Conservation (phyloP, 2,113 vertebrate species). For the Asarcornis scutulata region DNA sequence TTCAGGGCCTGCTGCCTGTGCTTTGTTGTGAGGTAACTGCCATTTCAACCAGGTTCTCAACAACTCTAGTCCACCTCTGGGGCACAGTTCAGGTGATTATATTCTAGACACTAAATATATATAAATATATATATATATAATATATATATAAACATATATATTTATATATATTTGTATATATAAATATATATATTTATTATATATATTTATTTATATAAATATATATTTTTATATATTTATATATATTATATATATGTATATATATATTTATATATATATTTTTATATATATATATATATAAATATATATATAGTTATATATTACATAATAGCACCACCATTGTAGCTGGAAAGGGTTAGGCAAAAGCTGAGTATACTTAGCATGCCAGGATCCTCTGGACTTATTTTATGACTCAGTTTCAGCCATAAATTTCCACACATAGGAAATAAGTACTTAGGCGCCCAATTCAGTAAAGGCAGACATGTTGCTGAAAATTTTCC, state of each 20-base stretch:
- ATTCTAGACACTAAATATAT: accelerated
- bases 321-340: background rate
- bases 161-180: too few species aligned
- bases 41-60: background rate
- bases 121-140: too few species aligned
- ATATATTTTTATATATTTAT: too few species aligned
- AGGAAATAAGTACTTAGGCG: background rate
- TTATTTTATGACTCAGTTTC: background rate
- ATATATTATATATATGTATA: too few species aligned
- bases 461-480: background rate
- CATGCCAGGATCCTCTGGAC: background rate
- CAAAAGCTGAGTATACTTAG: background rate
- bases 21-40: background rate
- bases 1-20: background rate
- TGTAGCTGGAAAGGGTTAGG: background rate
- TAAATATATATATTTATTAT: too few species aligned
- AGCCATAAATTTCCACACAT: background rate
- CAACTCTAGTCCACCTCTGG: background rate
- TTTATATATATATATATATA: too few species aligned
- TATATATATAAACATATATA: too few species aligned
- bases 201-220: too few species aligned
- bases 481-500: background rate
- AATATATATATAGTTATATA: background rate
- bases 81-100: accelerated
- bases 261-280: too few species aligned